Evolutionary conservation across 2,888 invertebrate genomes (phyloP), one percentile per base, ranked within the genome.

Genomic region (Monopis laevigella): DNA sequence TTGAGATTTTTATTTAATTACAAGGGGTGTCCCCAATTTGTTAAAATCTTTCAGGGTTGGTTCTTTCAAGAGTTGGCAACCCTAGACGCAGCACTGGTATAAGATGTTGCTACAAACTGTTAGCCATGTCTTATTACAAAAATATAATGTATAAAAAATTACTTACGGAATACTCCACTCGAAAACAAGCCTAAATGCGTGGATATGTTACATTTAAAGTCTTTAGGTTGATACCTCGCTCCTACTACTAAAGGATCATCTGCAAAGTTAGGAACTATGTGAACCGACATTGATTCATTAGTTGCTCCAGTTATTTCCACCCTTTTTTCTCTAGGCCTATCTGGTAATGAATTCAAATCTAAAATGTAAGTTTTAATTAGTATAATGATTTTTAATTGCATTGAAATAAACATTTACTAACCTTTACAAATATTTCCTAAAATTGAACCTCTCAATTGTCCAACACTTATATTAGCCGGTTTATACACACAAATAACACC

Each of bases 401-500:
- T n/a, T n/a, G n/a, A n/a, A n/a, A n/a, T n/a, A n/a, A n/a, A n/a
- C n/a, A n/a, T n/a, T 5, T 17, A 46, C 62, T 75, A 75, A 91
- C 92, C 91, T 83, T 78, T 72, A 56, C 87, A 87, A 43, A 92
- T 59, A 58, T 89, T 88, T 27, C 72, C 60, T 45, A 85, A 65
- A 32, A 92, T 65, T 2, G 82, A 84, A 38, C 80, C 69, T 52
- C 84, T 82, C 0, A 89, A 70, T 54, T 75, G 77, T 13, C 56
- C 56, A 1, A 84, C 65, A 29, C 82, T 67, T 24, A 86, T 71
- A 40, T 84, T 84, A 0, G 87, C 62, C 10, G 93, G 92, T 65
- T 95, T 95, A 53, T 89, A 93, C 10, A 93, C 72, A 64, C 90
- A 90, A 45, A 92, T 72, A 5, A 93, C 56, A 17, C 94, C 93